A percentile compares a stretch with the other conserved stretches of the same genome.
These are phyloP conservation scores for Crocuta crocuta DNA, from an alignment of 2,113 vertebrate genomes.

Conservation along the genomic window DNA sequence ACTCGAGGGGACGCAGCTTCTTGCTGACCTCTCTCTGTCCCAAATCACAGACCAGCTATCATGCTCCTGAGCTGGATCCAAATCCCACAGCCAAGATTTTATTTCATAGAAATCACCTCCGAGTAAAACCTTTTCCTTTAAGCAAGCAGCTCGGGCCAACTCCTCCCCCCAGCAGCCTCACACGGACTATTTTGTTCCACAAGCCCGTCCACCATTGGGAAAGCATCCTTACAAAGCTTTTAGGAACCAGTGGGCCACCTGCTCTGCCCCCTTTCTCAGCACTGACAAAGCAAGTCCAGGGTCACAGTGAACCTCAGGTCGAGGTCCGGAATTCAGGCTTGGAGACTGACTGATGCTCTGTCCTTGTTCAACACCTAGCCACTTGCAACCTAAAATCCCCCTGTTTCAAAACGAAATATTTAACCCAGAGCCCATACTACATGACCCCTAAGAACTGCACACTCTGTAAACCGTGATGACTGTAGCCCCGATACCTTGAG, in stretches of 20 bases:
- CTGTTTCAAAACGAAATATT: neutral
- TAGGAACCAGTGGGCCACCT: neutral
- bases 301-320: neutral
- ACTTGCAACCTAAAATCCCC: neutral
- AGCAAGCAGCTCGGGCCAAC: neutral
- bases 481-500: neutral
- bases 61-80: neutral
- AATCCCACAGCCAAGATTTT: neutral
- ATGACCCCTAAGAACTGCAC: fast-evolving
- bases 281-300: neutral
- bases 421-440: fast-evolving
- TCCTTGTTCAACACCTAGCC: neutral
- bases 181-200: too few species aligned
- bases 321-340: neutral
- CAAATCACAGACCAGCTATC: neutral
- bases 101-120: neutral
- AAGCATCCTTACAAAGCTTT: neutral
- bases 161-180: neutral
- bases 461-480: fast-evolving
- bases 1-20: neutral
- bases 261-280: fast-evolving
- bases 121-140: neutral
- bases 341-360: neutral
- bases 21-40: neutral
- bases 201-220: neutral